Base-by-base conservation (phyloP, 23 tunicate genomes). In the Trididemnum clinides region DNA sequence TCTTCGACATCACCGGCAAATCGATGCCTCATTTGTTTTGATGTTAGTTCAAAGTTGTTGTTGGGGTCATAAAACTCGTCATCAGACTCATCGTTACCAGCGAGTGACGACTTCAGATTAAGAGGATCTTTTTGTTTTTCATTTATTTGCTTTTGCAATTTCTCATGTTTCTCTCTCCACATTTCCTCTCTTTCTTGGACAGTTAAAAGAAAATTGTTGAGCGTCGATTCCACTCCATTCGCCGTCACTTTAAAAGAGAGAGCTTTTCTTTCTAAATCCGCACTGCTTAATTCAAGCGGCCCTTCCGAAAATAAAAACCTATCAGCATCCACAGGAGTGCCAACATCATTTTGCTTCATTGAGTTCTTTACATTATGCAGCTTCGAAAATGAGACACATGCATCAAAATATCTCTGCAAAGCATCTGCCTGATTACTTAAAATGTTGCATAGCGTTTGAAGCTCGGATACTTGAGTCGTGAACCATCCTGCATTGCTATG, bases 61-160 rank as follows among this genome's bases (percentile, higher is more conserved):
- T 73, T 73, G 18, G 80, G 80, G 38, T 95, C 99, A 78, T 34
- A 90, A 51, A 95, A 95, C 82, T 87, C 92, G 32, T 95, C 99
- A 37, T 95, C 99, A 5, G 99, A 91, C 19, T 91, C 57, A 10
- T 78, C 86, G 50, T 90, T 83, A 28, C 82, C 81, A 75, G 93
- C 84, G 31, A 33, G 39, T 39, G 77, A 84, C 7, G 84, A 88
- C 28, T 87, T 81, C 27, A 87, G 82, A 26, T 58, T 71, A 30
- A 86, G 77, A 18, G 95, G 78, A 6, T 65, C 34, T 27, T 64
- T 86, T 64, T 74, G 71, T 33, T 86, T 83, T 50, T 86, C 33
- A 87, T 82, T 86, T 0, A 78, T 32, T 38, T 80, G 59, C 59
- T 81, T 92, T 72, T 63, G 51, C 39, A 78, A 82, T 39, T 78